Evolutionary conservation across 1,140 invertebrate genomes (phyloP), one percentile per base, ranked within the genome.

Genomic region (Ephestia elutella): DNA sequence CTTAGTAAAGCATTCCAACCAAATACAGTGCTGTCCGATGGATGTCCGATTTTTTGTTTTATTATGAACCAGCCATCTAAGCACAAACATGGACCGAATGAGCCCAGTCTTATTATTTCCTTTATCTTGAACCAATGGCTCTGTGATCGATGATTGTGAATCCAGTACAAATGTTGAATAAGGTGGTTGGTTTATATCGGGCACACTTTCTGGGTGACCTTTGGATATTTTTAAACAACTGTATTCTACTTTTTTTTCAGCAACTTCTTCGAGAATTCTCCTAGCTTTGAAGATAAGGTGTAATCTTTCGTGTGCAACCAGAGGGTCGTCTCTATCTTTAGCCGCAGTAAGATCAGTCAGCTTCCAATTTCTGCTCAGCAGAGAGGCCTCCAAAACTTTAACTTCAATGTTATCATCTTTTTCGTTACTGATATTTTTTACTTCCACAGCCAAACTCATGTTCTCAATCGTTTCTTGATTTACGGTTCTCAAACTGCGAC

Each of bases 51-150:
- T 80, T 54, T 69, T 82, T 1, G 78, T 73, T 50, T 78, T 78
- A 57, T 82, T 77, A 54, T 87, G 71, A 5, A 87, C 90, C 63
- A 86, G 89, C 91, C 91, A 92, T 70, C 90, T 79, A 13, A 91
- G 73, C 13, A 91, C 73, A 60, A 92, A 79, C 68, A 89, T 90
- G 0, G 87, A 89, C 56, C 82, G 76, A 60, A 90, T 87, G 5
- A 84, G 71, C 11, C 79, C 82, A 49, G 65, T 57, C 25, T 49
- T 71, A n/a, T 66, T 70, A 8, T 65, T 61, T 13, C 69, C 54
- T 20, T 53, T 44, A 8, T 65, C 72, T 30, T 65, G 55, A 10
- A 25, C 38, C 4, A 32, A 59, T 0, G 59, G 7, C 38, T 80
- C 80, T 0, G 66, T 28, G 5, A 78, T 66, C 5, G 78, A 76